Conservation (phyloP, 2,888 invertebrate genomes). For the Taphrorychus bicolor region DNA sequence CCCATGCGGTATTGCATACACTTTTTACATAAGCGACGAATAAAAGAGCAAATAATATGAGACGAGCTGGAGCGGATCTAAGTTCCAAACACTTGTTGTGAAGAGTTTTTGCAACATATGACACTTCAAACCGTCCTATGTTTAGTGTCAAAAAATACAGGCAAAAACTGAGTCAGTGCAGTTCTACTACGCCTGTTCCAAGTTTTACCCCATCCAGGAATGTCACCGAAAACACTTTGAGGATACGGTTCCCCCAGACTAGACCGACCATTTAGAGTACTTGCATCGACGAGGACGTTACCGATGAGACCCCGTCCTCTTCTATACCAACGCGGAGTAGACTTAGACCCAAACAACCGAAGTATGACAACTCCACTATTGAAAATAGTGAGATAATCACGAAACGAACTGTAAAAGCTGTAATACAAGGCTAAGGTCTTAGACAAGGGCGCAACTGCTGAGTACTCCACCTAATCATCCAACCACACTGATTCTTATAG, state of each 20-base stretch:
- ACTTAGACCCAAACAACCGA: conserved; percentile 58
- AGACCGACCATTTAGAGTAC: conserved; percentile 48
- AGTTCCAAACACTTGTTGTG: too few relatives aligned
- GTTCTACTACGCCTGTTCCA: conserved; percentile 60
- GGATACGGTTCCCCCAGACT: conserved; percentile 59
- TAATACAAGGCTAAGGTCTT: conserved; percentile 54
- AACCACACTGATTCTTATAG: too few relatives aligned
- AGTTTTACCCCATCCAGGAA: conserved; percentile 45
- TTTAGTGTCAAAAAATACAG: conserved; percentile 82
- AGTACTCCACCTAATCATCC: conserved; percentile 49
- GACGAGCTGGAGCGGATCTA: too few relatives aligned
- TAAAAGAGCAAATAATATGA: too few relatives aligned
- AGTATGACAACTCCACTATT: conserved; percentile 45
- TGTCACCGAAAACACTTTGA: conserved; percentile 42
- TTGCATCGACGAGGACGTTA: conserved; percentile 57
- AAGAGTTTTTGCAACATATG: too few relatives aligned
- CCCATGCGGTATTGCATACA: too few relatives aligned
- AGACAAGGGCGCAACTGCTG: conserved; percentile 51
- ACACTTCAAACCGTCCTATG: conserved; percentile 67
- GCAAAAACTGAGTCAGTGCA: conserved; percentile 65
- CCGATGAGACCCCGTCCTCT: conserved; percentile 46
- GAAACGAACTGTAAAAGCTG: conserved; percentile 49
- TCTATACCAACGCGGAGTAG: conserved; percentile 50
- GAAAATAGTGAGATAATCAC: conserved; percentile 46
- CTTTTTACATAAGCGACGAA: too few relatives aligned